A percentile compares a stretch with the other conserved stretches of the same genome.
These are phyloP conservation scores for Butorides virescens DNA, from an alignment of 2,113 vertebrate genomes.

Conservation along the genomic window DNA sequence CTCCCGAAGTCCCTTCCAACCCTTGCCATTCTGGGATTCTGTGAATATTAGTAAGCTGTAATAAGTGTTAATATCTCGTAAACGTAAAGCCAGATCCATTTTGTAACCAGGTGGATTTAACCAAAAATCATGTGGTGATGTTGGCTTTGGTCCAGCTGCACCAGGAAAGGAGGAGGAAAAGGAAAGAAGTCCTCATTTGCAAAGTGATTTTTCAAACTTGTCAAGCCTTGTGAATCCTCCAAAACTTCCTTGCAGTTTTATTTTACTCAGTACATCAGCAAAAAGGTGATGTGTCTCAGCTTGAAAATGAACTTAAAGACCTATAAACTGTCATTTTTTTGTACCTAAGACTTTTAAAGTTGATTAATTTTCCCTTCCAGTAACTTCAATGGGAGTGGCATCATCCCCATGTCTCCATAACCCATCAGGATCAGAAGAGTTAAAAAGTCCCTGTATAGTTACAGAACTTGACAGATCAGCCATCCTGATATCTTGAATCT, in stretches of 20 bases:
- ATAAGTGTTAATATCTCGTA: not conserved
- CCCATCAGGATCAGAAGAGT: not conserved
- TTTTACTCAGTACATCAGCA: not conserved
- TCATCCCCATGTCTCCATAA: not conserved
- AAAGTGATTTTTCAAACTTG: not conserved
- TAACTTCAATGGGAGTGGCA: not conserved
- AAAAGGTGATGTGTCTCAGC: not conserved
- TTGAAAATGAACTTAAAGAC: not conserved
- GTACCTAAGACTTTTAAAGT: not conserved
- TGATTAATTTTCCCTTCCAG: not conserved
- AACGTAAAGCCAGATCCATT: not conserved
- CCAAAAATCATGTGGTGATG: not conserved
- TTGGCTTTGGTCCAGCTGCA: not conserved
- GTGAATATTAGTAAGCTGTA: not conserved
- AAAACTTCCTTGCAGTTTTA: not conserved
- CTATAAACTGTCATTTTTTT: not conserved
- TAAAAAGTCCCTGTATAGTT: not conserved
- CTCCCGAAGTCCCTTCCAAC: no score
- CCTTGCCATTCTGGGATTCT: no score
- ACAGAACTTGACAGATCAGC: not conserved
- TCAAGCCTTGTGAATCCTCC: not conserved
- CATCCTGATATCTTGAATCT: not conserved
- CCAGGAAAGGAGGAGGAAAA: not conserved
- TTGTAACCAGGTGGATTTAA: not conserved
- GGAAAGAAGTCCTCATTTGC: not conserved